phyloP scores from a whole-genome alignment of 1,140 invertebrate genomes.

The Spodoptera frugiperda region DNA sequence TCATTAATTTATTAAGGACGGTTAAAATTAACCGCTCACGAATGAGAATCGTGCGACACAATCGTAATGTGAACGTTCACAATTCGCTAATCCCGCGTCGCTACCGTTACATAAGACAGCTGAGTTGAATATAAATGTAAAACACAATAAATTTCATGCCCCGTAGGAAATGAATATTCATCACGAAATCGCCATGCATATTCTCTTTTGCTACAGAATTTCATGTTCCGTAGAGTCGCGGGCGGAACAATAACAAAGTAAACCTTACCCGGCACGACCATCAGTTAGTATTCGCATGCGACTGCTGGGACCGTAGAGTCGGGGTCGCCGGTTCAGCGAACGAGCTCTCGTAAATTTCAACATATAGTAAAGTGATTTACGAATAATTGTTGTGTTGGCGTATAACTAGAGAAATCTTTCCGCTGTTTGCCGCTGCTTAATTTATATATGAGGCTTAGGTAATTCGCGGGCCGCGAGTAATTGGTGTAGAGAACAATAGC shows the following conservation, averaged over 20 bases:
- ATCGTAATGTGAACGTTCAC: conserved; percentile 77
- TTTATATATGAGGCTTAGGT: conserved; percentile 86
- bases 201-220: conserved; percentile 83
- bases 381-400: conserved; percentile 86
- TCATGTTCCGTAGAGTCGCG: conserved; percentile 69
- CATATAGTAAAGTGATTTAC: conserved; percentile 87
- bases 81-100: conserved; percentile 83
- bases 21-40: conserved; percentile 69
- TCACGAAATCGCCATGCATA: conserved; percentile 86
- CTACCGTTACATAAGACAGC: conserved; percentile 86
- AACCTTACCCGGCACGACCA: conserved; percentile 67
- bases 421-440: conserved; percentile 85
- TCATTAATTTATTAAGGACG: conserved; percentile 69
- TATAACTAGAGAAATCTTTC: conserved; percentile 86
- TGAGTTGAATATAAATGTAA: conserved; percentile 86
- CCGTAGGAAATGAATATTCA: conserved; percentile 87
- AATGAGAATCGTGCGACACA: conserved; percentile 63
- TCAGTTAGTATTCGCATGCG: conserved; percentile 71
- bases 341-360: conserved; percentile 85
- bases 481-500: conserved; percentile 85
- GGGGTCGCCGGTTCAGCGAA: conserved; percentile 66
- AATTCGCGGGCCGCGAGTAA: conserved; percentile 85
- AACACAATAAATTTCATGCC: conserved; percentile 87
- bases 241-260: conserved; percentile 60
- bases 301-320: conserved; percentile 58